phyloP scores from a whole-genome alignment of 2,888 invertebrate genomes.

The Ashinkailepas kermadecensis region DNA sequence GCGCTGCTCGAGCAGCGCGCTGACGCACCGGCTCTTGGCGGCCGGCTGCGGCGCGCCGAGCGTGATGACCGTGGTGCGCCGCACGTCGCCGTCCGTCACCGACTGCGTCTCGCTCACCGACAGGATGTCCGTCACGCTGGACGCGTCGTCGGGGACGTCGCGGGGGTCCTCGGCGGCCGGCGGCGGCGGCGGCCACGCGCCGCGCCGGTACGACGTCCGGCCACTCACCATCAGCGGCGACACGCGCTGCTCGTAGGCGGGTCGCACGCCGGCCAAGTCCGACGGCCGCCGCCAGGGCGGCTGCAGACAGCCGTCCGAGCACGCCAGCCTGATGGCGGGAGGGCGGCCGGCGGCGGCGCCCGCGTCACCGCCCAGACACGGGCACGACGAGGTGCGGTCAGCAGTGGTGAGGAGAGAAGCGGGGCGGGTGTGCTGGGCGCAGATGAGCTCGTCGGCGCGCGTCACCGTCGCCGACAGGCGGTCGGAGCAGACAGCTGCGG shows the following conservation, averaged over 20 bases:
- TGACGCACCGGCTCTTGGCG: not conserved
- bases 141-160: not conserved
- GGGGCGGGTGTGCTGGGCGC: too few species aligned
- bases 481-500: conserved; percentile 26
- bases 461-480: too few species aligned
- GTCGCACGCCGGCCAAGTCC: not conserved
- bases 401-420: not conserved
- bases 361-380: not conserved
- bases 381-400: not conserved
- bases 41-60: not conserved
- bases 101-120: conserved; percentile 6
- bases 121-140: conserved; percentile 7
- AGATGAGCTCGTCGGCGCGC: too few species aligned
- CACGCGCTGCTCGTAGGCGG: not conserved
- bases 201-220: not conserved
- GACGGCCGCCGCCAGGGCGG: not conserved
- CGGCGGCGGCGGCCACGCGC: not conserved
- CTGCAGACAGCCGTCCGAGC: not conserved
- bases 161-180: not conserved
- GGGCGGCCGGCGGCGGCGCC: not conserved
- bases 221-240: not conserved
- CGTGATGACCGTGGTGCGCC: not conserved
- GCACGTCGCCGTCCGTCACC: conserved; percentile 6
- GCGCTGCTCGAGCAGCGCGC: not conserved
- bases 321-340: not conserved